phyloP scores from a whole-genome alignment of 2,888 invertebrate species.

The Cosmorhoe ocellata region DNA sequence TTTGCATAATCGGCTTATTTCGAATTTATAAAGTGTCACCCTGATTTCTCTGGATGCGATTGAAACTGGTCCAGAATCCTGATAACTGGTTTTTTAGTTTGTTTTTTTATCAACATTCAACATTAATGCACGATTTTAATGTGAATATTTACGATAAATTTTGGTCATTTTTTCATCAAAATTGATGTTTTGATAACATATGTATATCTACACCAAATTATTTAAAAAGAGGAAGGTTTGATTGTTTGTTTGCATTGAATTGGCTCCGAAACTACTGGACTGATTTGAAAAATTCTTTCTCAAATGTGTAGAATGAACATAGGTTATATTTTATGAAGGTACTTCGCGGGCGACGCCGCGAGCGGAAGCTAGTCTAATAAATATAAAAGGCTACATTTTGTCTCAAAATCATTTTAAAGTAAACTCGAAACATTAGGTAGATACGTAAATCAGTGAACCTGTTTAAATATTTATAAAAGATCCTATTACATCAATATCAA shows the following conservation, averaged over 20 bases:
- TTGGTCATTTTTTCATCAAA: too few species aligned
- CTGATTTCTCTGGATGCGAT: slow-evolving; percentile 44
- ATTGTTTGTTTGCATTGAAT: too few species aligned
- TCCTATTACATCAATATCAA: slow-evolving; percentile 10
- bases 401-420: not conserved
- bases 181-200: too few species aligned
- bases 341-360: too few species aligned
- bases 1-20: slow-evolving; percentile 69
- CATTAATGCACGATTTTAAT: slow-evolving; percentile 37
- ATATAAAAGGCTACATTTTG: not conserved
- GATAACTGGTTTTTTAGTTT: slow-evolving; percentile 40
- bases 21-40: slow-evolving; percentile 50
- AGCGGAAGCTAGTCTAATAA: too few species aligned
- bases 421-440: not conserved
- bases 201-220: too few species aligned
- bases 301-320: too few species aligned
- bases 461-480: slow-evolving; percentile 11
- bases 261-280: too few species aligned
- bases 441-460: slow-evolving; percentile 5
- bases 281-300: too few species aligned
- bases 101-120: slow-evolving; percentile 28
- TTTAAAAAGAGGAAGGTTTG: too few species aligned
- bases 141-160: slow-evolving; percentile 29
- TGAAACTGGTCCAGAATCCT: slow-evolving; percentile 55
- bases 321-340: too few species aligned